Percentiles rank a stretch among this genome's conserved stretches.
Evolutionary conservation across 1,140 invertebrate species (phyloP).

Genomic region (Artemia franciscana): DNA sequence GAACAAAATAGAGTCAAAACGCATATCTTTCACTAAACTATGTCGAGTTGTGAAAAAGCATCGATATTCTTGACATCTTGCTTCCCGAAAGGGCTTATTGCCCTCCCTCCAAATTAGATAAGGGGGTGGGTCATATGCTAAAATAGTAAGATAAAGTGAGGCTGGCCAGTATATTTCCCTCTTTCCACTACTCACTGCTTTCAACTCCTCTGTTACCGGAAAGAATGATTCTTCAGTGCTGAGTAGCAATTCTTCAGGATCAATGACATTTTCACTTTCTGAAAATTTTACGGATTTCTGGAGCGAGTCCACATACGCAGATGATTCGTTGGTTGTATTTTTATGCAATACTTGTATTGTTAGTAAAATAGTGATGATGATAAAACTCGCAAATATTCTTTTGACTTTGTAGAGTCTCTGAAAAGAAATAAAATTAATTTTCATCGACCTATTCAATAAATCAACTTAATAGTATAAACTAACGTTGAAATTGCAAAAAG

Average conservation of each 20-base stretch:
- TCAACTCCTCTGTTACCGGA: neutral
- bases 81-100: neutral
- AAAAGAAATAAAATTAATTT: no score
- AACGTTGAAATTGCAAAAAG: no score
- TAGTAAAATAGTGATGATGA: no score
- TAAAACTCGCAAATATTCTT: no score
- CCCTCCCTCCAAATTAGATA: neutral
- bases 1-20: neutral
- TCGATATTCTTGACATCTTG: neutral
- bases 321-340: no score
- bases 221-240: neutral
- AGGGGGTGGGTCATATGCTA: neutral
- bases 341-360: no score
- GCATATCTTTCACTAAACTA: neutral
- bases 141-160: neutral
- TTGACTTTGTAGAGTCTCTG: no score
- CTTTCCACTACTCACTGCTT: neutral
- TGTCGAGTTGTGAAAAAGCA: neutral
- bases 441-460: no score
- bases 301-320: neutral
- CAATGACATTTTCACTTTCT: neutral
- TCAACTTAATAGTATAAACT: no score
- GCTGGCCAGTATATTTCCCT: neutral
- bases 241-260: neutral
- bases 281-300: neutral